Percentiles rank a stretch among this genome's conserved stretches.
Conservation (phyloP, 1,140 invertebrate genomes). For the Monomorium pharaonis region DNA sequence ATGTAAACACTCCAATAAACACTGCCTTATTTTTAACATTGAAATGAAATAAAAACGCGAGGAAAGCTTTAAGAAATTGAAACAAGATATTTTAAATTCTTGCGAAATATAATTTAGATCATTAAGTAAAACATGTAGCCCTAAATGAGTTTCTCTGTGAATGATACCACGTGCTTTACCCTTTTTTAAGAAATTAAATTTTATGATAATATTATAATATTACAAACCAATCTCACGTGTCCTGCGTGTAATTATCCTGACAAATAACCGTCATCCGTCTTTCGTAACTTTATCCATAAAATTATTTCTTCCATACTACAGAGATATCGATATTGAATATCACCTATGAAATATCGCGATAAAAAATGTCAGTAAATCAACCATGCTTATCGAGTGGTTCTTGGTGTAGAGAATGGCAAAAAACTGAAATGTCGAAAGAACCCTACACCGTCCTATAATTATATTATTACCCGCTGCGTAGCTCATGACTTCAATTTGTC, state of each 20-base stretch:
- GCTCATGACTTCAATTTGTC: constrained; percentile 83
- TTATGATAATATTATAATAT: background rate
- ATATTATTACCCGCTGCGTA: constrained; percentile 82
- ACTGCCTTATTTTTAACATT: constrained; percentile 16
- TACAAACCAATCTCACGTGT: background rate
- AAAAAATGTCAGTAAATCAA: constrained; percentile 76
- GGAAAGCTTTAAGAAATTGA: background rate
- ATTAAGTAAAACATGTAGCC: background rate
- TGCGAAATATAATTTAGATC: background rate
- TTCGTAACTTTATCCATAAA: background rate
- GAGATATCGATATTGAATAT: constrained; percentile 58
- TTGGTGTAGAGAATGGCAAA: constrained; percentile 68
- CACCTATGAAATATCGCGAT: constrained; percentile 24
- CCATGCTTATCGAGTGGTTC: constrained; percentile 39
- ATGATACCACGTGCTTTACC: background rate
- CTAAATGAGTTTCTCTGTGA: background rate
- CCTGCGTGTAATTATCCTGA: background rate
- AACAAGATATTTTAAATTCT: background rate
- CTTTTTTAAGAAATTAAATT: background rate
- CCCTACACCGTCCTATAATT: constrained; percentile 81
- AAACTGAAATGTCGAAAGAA: constrained; percentile 77
- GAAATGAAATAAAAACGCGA: background rate
- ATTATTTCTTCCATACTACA: background rate
- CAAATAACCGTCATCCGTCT: background rate
- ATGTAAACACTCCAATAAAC: no score